Evolutionary conservation across 2,888 invertebrate species (phyloP), one percentile per base, ranked within the genome.

Genomic region (Steromphala cineraria): DNA sequence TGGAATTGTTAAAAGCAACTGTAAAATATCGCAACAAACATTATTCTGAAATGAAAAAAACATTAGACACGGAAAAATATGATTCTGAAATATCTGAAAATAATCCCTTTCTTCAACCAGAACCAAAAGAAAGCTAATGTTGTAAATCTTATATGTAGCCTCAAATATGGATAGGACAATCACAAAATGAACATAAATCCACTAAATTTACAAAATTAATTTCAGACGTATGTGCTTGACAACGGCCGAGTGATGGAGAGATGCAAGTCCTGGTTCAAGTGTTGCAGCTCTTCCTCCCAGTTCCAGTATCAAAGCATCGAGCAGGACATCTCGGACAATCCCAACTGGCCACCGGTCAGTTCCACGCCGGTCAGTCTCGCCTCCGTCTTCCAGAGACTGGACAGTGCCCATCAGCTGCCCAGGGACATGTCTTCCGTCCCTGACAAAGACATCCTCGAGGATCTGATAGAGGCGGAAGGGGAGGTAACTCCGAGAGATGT

Each of bases 281-380:
- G 67, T 17, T 82, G 84, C 81, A 82, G 83, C 53, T 88, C 87
- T 15, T 55, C 82, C 0, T 77, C 85, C 15, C 84, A 87, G 52
- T 88, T 83, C 75, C 83, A 90, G 71, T 92, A 91, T 77, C 83
- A 82, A 17, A 80, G 83, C 8, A 90, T 92, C 46, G 90, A 90
- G 80, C 87, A 89, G n/a, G 91, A 92, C 81, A 87, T 92, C 2
- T 84, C 85, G 0, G 84, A 86, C 0, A 84, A 87, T 21, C 89
- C 89, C 0, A 75, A 86, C 36, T 92, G 92, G 92, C 92, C 92
- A 0, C 92, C 92, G 2, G 83, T 85, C 62, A 80, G 78, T 52
- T 4, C 53, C 46, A 78, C 80, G 36, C n/a, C 56, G 76, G 76
- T 82, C 19, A 81, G 80, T 67, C 82, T 85, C 40, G 85, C 83